Percentiles rank a stretch among this genome's conserved stretches.
These are phyloP conservation scores for Oplegnathus fasciatus DNA, from an alignment of 2,113 vertebrate genomes.

Conservation along the genomic window DNA sequence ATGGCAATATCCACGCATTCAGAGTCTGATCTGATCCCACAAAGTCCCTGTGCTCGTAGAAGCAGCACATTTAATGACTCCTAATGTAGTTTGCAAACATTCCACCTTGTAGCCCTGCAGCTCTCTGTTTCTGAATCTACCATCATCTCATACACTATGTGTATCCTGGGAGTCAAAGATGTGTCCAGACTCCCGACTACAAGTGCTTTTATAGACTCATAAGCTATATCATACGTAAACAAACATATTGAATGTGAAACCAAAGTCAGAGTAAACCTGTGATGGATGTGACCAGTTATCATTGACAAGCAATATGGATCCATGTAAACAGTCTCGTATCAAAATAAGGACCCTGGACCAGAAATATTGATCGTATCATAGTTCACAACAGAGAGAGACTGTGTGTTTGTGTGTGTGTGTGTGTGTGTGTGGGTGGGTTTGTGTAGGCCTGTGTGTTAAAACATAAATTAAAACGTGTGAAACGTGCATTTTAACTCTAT, in stretches of 20 bases:
- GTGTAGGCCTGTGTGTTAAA: slow-evolving; percentile 42
- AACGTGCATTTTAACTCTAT: slow-evolving; percentile 40
- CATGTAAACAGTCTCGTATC: slow-evolving; percentile 39
- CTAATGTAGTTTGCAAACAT: slow-evolving; percentile 70
- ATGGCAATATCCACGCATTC: slow-evolving; percentile 33
- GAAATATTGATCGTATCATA: slow-evolving; percentile 47
- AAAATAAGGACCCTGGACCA: slow-evolving; percentile 45
- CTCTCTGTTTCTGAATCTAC: slow-evolving; percentile 55
- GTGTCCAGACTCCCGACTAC: slow-evolving; percentile 47
- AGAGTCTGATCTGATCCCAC: slow-evolving; percentile 50
- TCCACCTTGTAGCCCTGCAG: slow-evolving; percentile 58
- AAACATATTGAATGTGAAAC: slow-evolving; percentile 67
- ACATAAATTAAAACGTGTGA: slow-evolving; percentile 38
- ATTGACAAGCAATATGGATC: slow-evolving; percentile 51
- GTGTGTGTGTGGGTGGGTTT: slow-evolving; percentile 20
- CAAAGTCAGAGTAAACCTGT: slow-evolving; percentile 52
- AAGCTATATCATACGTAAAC: slow-evolving; percentile 53
- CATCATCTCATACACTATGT: slow-evolving; percentile 65
- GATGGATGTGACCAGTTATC: slow-evolving; percentile 13
- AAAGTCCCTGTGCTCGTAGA: slow-evolving; percentile 61
- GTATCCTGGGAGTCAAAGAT: slow-evolving; percentile 54
- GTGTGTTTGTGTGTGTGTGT: slow-evolving; percentile 15
- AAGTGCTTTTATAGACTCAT: slow-evolving; percentile 75
- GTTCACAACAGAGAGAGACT: slow-evolving; percentile 22
- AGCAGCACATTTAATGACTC: slow-evolving; percentile 57